Conservation (phyloP, 2,113 vertebrate genomes). For the Ceuthmochares aereus region DNA sequence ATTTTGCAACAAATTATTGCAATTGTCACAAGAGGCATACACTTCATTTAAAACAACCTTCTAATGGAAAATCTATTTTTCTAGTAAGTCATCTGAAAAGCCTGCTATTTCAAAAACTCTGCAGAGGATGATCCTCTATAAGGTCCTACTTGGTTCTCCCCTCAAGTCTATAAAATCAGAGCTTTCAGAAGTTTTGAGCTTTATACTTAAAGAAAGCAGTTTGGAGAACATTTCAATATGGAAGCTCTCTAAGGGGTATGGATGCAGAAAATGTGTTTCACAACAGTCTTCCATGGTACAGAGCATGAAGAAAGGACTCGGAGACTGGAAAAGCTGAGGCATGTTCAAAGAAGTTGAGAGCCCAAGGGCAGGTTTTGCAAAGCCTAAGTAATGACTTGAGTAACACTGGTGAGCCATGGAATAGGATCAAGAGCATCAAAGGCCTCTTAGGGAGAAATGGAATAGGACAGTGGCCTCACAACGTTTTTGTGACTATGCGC, state of each 20-base stretch:
- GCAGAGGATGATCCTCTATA: background rate
- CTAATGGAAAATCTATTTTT: background rate
- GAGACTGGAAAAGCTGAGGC: constrained; percentile 58
- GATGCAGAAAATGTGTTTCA: constrained; percentile 66
- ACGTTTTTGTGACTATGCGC: background rate
- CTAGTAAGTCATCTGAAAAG: background rate
- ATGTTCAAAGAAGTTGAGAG: constrained; percentile 56
- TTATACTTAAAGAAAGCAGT: background rate
- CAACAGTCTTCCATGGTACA: constrained; percentile 44
- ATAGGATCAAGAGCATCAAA: constrained; percentile 56
- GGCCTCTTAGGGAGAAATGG: constrained; percentile 26
- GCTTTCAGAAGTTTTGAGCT: constrained; percentile 30
- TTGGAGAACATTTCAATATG: constrained; percentile 52
- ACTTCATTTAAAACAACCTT: background rate
- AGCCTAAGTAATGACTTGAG: constrained; percentile 51
- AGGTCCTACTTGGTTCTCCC: background rate
- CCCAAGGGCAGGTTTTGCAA: constrained; percentile 55
- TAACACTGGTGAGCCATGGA: constrained; percentile 51
- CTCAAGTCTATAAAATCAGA: constrained; percentile 18
- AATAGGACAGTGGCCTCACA: constrained; percentile 22
- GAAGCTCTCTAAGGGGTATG: constrained; percentile 36
- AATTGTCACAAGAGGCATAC: background rate
- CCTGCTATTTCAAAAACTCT: background rate
- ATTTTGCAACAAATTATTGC: background rate
- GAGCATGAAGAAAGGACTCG: constrained; percentile 40